A percentile compares a stretch with the other conserved stretches of the same genome.
Conservation (phyloP, 2,797 vertebrate species). For the Artibeus lituratus region DNA sequence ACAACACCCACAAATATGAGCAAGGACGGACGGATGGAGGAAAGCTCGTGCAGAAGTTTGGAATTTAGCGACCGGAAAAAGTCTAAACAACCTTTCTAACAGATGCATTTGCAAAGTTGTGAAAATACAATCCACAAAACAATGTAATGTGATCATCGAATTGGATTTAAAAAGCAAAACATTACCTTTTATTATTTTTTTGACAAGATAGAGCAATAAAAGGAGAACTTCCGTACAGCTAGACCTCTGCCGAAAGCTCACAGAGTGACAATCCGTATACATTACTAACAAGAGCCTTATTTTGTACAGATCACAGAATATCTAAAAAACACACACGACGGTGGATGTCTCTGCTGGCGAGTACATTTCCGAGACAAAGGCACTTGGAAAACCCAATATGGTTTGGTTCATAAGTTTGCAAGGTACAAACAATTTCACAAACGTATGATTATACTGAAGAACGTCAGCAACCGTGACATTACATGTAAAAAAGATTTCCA, state of each 20-base stretch:
- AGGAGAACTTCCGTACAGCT: slow-evolving; percentile 65
- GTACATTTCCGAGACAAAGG: slow-evolving; percentile 86
- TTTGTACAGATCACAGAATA: slow-evolving; percentile 72
- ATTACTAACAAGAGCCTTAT: slow-evolving; percentile 70
- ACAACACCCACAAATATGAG: background rate
- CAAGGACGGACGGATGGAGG: background rate
- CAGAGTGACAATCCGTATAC: slow-evolving; percentile 20
- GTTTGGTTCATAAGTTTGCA: slow-evolving; percentile 88
- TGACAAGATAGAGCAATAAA: slow-evolving; percentile 66
- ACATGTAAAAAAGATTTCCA: slow-evolving; percentile 80
- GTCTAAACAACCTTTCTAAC: slow-evolving; percentile 50
- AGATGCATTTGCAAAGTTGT: slow-evolving; percentile 52
- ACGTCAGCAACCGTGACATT: slow-evolving; percentile 81
- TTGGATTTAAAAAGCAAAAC: slow-evolving; percentile 66
- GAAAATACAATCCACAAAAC: slow-evolving; percentile 63
- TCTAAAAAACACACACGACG: slow-evolving; percentile 74
- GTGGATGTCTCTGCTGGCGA: slow-evolving; percentile 80
- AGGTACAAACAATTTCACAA: slow-evolving; percentile 86
- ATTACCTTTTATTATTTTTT: slow-evolving; percentile 64
- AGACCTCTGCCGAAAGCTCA: slow-evolving; percentile 68
- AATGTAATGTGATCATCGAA: slow-evolving; percentile 62
- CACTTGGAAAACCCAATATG: slow-evolving; percentile 94
- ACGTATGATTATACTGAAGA: slow-evolving; percentile 79
- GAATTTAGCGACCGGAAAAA: background rate
- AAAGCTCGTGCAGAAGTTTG: slow-evolving; percentile 5